Evolutionary conservation across 1,140 invertebrate genomes (phyloP), one percentile per base, ranked within the genome.

Genomic region (Plodia interpunctella): DNA sequence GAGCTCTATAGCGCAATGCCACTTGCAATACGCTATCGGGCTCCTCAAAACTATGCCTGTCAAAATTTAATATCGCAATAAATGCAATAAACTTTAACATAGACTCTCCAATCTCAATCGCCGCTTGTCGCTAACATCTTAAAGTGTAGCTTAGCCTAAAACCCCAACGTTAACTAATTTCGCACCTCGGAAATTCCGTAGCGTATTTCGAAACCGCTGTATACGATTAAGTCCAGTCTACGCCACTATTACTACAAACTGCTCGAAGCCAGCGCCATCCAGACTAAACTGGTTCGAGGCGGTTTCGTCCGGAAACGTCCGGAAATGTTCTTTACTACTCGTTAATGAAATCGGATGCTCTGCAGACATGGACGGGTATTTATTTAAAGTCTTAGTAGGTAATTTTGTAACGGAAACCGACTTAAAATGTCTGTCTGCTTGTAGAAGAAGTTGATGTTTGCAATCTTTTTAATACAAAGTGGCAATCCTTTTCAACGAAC

Each of bases 261-360:
- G 38, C 38, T 17, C 38, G 38, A 17, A 44, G 38, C 38, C 15
- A 44, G 38, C 38, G 38, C 38, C 38, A 44, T 15, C 38, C 71
- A 66, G 77, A 72, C 65, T 72, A 72, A 80, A 79, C 79, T 63
- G 69, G 83, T 77, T 79, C 72, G 68, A 59, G 68, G 68, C 74
- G 67, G 73, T 72, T 76, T 68, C 68, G 68, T 74, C 73, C 76
- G 72, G 77, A 82, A 82, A 78, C 66, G 67, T 74, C 72, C 76
- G 72, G 77, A 82, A 82, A 78, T 76, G 80, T 82, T 82, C 77
- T 78, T 86, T 77, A 78, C 76, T 73, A 74, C 73, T 78, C 74
- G 76, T 72, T 84, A 84, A 84, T 84, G 74, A 78, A 76, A 80
- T 82, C 74, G 70, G 62, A 60, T 52, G 51, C 30, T 20, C 38